Percentiles rank a stretch among this genome's conserved stretches.
phyloP scores from a whole-genome alignment of 2,888 invertebrate genomes.

The Zeuzera pyrina region DNA sequence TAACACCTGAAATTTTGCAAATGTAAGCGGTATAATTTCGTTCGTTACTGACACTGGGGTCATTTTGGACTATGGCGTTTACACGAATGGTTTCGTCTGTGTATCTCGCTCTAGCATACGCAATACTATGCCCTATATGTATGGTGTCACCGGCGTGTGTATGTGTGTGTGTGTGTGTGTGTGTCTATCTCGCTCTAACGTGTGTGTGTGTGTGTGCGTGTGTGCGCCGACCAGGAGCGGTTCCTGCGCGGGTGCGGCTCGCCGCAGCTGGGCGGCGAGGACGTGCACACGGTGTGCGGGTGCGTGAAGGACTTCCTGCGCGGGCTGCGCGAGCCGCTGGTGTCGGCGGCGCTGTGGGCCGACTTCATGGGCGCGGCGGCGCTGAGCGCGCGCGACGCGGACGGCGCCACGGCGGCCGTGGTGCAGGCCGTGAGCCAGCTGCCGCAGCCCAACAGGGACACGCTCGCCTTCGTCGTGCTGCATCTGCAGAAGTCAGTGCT shows the following conservation, averaged over 20 bases:
- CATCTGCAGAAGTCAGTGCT: conserved; percentile 84
- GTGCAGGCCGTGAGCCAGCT: conserved; percentile 86
- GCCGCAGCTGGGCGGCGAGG: conserved; percentile 81
- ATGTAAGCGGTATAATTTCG: too few species aligned
- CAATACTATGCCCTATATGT: too few species aligned
- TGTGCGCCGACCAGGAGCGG: conserved; percentile 76
- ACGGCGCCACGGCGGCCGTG: conserved; percentile 76
- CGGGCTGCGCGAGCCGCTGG: conserved; percentile 89
- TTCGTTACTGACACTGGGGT: too few species aligned
- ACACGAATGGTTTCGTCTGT: too few species aligned
- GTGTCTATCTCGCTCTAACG: too few species aligned
- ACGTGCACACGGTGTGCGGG: conserved; percentile 93
- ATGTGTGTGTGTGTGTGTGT: too few species aligned
- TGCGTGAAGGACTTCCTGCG: conserved; percentile 96
- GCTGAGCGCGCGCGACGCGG: conserved; percentile 57
- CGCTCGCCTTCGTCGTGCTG: conserved; percentile 91
- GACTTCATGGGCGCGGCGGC: conserved; percentile 83
- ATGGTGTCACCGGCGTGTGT: too few species aligned
- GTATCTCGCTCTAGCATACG: too few species aligned
- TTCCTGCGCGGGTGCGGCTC: conserved; percentile 89
- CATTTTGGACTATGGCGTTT: too few species aligned
- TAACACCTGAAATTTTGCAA: too few species aligned
- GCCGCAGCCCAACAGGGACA: conserved; percentile 95
- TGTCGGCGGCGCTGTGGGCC: conserved; percentile 86
- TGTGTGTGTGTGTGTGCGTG: too few species aligned